Conservation (phyloP, 2,888 invertebrate species). For the Ochropleura plecta region DNA sequence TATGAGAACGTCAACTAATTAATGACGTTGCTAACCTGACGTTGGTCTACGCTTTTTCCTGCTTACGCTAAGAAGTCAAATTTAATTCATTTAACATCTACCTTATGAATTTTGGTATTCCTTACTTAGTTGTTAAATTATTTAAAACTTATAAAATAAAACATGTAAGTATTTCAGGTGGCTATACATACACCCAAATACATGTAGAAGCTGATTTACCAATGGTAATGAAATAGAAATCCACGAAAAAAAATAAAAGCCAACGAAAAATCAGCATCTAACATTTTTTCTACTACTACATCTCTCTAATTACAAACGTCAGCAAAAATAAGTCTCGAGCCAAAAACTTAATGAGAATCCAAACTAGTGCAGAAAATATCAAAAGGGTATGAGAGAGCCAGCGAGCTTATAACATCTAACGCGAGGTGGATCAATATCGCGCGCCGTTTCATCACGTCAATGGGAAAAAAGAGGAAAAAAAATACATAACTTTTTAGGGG, state of each 20-base stretch:
- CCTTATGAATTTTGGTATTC: background rate
- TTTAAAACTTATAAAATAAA: background rate
- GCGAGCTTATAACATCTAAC: constrained; percentile 63
- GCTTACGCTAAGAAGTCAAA: background rate
- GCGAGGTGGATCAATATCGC: constrained; percentile 86
- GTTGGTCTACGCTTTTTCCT: background rate
- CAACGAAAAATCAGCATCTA: constrained; percentile 23
- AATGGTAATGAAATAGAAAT: background rate
- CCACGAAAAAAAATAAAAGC: background rate
- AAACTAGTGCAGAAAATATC: constrained; percentile 58
- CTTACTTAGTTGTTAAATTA: too few species aligned
- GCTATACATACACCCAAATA: too few species aligned
- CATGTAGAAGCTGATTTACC: background rate
- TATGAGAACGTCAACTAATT: constrained; percentile 13
- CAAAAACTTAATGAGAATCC: constrained; percentile 50
- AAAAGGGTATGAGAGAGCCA: constrained; percentile 40
- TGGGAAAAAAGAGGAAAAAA: constrained; percentile 90
- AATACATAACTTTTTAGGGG: constrained; percentile 91
- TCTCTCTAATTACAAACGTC: constrained; percentile 41
- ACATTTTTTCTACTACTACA: constrained; percentile 14
- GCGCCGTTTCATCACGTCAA: constrained; percentile 89
- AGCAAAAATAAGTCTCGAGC: constrained; percentile 42
- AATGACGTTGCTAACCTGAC: constrained; percentile 2
- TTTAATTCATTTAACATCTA: background rate
- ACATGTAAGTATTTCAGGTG: background rate